A percentile compares a stretch with the other conserved stretches of the same genome.
phyloP scores from a whole-genome alignment of 2,113 vertebrate genomes.

The Numenius arquata region DNA sequence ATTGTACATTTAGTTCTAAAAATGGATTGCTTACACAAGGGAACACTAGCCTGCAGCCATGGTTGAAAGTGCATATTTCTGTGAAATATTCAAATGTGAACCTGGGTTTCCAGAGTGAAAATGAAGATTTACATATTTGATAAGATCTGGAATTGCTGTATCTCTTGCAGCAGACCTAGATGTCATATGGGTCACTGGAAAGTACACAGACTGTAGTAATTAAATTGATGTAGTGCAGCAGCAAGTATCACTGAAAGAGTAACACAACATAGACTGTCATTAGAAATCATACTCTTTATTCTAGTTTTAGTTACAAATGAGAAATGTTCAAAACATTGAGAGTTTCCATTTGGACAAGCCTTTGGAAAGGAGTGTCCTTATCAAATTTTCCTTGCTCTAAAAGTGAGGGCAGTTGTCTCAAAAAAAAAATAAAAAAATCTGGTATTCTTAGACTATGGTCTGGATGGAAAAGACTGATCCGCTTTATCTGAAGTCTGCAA shows the following conservation, averaged over 20 bases:
- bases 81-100: constrained; percentile 34
- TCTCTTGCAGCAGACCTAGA: not conserved
- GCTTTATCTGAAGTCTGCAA: not conserved
- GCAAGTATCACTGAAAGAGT: not conserved
- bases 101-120: not conserved
- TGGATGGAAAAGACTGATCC: not conserved
- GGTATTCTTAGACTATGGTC: not conserved
- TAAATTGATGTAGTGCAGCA: not conserved
- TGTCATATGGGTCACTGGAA: not conserved
- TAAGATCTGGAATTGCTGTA: not conserved
- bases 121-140: constrained; percentile 22
- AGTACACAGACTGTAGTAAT: not conserved
- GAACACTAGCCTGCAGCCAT: constrained; percentile 49
- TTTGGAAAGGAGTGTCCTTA: not conserved
- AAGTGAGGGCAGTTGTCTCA: not conserved
- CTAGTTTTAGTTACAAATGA: not conserved
- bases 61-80: constrained; percentile 20
- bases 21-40: constrained; percentile 52
- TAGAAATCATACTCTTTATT: not conserved
- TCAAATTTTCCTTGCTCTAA: not conserved
- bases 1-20: constrained; percentile 63
- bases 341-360: not conserved
- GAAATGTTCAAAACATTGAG: not conserved
- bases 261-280: not conserved
- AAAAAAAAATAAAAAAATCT: not conserved